Evolutionary conservation across 2,113 vertebrate species (phyloP).

Genomic region (Erythrocercus mccallii): DNA sequence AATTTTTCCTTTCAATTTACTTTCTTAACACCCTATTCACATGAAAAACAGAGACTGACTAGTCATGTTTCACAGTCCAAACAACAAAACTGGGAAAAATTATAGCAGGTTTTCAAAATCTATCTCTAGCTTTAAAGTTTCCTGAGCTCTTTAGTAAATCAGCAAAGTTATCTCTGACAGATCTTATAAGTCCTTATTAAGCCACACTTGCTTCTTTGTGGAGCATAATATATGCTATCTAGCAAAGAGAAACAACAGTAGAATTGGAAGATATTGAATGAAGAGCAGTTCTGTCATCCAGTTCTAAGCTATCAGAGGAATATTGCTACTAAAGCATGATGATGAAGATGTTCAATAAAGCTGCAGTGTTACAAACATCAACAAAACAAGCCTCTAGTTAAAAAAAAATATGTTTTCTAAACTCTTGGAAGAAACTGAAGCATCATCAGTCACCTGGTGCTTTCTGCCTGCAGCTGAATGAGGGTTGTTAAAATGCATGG

Average conservation of each 20-base stretch:
- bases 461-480: neutral
- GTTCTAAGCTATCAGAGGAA: neutral
- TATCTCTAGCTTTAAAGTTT: neutral
- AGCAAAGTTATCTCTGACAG: neutral
- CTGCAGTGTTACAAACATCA: neutral
- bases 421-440: neutral
- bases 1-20: neutral
- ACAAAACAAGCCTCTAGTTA: neutral
- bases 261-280: neutral
- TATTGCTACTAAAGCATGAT: neutral
- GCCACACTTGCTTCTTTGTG: neutral
- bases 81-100: neutral
- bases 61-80: neutral
- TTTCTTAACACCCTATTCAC: neutral
- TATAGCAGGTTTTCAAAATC: neutral
- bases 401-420: neutral
- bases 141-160: neutral
- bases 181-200: neutral
- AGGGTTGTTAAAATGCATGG: neutral
- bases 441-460: neutral
- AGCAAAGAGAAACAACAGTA: neutral
- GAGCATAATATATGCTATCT: neutral
- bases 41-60: neutral
- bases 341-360: slow-evolving; percentile 22
- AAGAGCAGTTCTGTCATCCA: neutral